phyloP scores from a whole-genome alignment of 2,888 invertebrate genomes.

The Oscheius sp. region DNA sequence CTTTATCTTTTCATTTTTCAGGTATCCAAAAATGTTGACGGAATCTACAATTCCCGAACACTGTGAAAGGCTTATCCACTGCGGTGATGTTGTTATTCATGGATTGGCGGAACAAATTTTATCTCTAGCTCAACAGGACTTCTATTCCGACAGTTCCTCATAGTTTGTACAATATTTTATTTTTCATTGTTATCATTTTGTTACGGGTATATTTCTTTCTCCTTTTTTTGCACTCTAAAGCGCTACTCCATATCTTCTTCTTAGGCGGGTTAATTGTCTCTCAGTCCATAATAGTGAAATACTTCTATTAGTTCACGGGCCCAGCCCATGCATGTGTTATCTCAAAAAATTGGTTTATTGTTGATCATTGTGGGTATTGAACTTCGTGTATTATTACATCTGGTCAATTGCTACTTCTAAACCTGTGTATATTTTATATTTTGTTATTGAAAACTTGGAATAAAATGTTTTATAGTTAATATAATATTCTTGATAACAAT shows the following conservation, averaged over 20 bases:
- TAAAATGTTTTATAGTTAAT: too few relatives aligned
- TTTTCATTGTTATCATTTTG: not conserved
- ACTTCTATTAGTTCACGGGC: conserved; percentile 2
- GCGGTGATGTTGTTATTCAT: too few relatives aligned
- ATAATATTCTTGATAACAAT: not conserved
- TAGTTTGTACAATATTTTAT: not conserved
- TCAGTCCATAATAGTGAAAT: too few relatives aligned
- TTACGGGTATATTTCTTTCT: conserved; percentile 1
- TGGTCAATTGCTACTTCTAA: not conserved
- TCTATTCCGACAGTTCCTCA: not conserved
- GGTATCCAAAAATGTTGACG: not conserved
- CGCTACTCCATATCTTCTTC: not conserved
- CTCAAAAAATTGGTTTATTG: not conserved
- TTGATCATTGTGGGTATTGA: not conserved
- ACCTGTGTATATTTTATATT: not conserved
- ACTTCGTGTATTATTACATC: conserved; percentile 8
- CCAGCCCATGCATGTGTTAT: conserved; percentile 9
- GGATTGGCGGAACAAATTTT: too few relatives aligned
- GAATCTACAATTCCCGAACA: not conserved
- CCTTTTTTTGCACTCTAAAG: not conserved
- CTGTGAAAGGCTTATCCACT: not conserved
- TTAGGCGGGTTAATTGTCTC: not conserved
- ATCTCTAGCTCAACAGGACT: not conserved
- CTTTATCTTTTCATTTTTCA: not conserved
- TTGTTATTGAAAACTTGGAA: not conserved